Evolutionary conservation across 2,888 invertebrate genomes (phyloP).

Genomic region (Nymphalis urticae): DNA sequence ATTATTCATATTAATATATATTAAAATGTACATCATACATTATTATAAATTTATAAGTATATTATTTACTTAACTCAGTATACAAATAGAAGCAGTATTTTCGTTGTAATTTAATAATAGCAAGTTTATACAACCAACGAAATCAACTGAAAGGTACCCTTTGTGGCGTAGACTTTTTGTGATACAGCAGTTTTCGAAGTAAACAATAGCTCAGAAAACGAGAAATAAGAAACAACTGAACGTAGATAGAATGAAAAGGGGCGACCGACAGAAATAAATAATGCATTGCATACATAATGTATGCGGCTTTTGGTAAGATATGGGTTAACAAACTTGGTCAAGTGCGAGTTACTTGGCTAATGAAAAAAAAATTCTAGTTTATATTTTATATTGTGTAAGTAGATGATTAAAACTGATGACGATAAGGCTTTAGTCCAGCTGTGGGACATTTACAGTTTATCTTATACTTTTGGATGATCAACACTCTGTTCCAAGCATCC

Average conservation of each 20-base stretch:
- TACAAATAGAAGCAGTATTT: background rate
- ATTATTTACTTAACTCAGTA: too few species aligned
- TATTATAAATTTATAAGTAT: too few species aligned
- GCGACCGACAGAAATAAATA: slow-evolving; percentile 41
- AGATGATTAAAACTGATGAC: too few species aligned
- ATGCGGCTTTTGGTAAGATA: slow-evolving; percentile 40
- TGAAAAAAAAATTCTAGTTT: background rate
- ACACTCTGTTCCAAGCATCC: too few species aligned
- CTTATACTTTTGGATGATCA: too few species aligned
- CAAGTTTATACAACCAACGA: background rate
- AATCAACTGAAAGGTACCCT: slow-evolving; percentile 17
- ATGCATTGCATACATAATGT: slow-evolving; percentile 56
- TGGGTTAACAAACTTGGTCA: slow-evolving; percentile 38
- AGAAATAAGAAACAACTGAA: slow-evolving; percentile 40
- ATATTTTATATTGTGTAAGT: too few species aligned
- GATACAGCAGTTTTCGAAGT: slow-evolving; percentile 28
- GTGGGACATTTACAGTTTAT: too few species aligned
- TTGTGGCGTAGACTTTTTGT: slow-evolving; percentile 22
- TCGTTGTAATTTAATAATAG: background rate
- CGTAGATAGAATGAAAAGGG: slow-evolving; percentile 39
- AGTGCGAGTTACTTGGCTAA: slow-evolving; percentile 25
- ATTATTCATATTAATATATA: too few species aligned
- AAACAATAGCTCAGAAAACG: slow-evolving; percentile 36
- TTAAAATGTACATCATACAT: too few species aligned
- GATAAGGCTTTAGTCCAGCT: too few species aligned